Percentiles rank a stretch among this genome's conserved stretches.
Conservation (phyloP, 2,113 vertebrate species). For the pig (Sus scrofa) region DNA sequence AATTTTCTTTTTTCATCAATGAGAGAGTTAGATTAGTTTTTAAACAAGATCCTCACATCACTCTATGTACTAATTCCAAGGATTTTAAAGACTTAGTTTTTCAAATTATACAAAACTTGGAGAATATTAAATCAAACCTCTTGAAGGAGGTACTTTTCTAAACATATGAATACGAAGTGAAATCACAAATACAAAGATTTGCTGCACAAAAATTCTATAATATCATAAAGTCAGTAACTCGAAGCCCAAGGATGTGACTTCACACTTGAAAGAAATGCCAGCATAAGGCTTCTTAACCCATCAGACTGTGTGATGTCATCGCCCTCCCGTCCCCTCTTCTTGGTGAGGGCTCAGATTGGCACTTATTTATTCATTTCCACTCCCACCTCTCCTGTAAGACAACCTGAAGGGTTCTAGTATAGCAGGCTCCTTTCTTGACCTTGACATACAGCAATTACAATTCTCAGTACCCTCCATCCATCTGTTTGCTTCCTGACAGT, state of each 20-base stretch:
- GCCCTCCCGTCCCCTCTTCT: background rate
- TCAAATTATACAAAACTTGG: conserved; percentile 16
- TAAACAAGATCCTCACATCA: conserved; percentile 39
- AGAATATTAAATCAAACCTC: conserved; percentile 23
- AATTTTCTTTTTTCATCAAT: conserved; percentile 36
- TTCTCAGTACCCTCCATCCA: background rate
- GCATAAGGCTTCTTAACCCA: background rate
- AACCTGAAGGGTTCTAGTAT: background rate
- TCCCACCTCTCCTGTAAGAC: background rate
- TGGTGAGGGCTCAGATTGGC: background rate
- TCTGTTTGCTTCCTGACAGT: background rate
- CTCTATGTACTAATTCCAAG: background rate
- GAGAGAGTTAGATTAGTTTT: conserved; percentile 59
- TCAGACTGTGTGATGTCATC: background rate
- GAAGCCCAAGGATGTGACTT: background rate
- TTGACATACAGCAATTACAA: background rate
- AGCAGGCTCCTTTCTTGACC: background rate
- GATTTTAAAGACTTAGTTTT: conserved; percentile 49
- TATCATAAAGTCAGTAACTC: background rate
- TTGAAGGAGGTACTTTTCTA: background rate
- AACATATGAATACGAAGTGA: background rate
- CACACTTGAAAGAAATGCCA: background rate
- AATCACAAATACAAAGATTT: background rate
- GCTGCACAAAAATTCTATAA: background rate
- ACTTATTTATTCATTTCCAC: background rate